Conservation (phyloP, 1,140 invertebrate species). For the Kradibia gibbosae region DNA sequence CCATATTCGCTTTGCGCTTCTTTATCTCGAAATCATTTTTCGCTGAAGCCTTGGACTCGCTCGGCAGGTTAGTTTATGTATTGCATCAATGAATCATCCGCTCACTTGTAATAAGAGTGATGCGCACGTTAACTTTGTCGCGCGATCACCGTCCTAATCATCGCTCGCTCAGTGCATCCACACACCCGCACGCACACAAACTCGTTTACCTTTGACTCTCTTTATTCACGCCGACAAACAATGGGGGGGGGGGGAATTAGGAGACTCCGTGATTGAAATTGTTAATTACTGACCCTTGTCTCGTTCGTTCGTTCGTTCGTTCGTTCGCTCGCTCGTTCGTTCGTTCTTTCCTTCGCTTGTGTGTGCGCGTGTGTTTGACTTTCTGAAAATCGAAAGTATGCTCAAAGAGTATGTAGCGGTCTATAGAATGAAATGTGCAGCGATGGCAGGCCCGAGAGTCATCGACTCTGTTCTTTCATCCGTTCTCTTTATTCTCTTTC, state of each 20-base stretch:
- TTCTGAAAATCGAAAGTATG: slow-evolving; percentile 19
- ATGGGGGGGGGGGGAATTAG: background rate
- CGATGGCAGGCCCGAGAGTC: background rate
- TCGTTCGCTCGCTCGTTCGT: no score
- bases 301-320: background rate
- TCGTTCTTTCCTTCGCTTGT: no score
- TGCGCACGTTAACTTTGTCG: background rate
- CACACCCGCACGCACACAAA: no score
- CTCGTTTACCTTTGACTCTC: background rate
- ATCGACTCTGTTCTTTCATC: slow-evolving; percentile 4
- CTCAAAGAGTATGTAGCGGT: slow-evolving; percentile 1
- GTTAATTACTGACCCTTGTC: slow-evolving; percentile 12
- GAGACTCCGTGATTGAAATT: slow-evolving; percentile 27
- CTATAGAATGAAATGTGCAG: slow-evolving; percentile 5
- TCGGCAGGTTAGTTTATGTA: slow-evolving; percentile 33
- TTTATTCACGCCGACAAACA: background rate
- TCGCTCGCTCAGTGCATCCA: no score
- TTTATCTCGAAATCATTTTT: slow-evolving; percentile 46
- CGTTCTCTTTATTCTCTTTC: slow-evolving; percentile 24
- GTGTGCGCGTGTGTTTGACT: no score
- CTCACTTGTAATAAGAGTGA: background rate
- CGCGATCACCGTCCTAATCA: background rate
- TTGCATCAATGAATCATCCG: slow-evolving; percentile 32
- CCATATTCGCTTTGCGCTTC: background rate
- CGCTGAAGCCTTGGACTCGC: slow-evolving; percentile 21